Evolutionary conservation across 2,797 vertebrate species (phyloP).

Genomic region (Sebastes matsubarae): DNA sequence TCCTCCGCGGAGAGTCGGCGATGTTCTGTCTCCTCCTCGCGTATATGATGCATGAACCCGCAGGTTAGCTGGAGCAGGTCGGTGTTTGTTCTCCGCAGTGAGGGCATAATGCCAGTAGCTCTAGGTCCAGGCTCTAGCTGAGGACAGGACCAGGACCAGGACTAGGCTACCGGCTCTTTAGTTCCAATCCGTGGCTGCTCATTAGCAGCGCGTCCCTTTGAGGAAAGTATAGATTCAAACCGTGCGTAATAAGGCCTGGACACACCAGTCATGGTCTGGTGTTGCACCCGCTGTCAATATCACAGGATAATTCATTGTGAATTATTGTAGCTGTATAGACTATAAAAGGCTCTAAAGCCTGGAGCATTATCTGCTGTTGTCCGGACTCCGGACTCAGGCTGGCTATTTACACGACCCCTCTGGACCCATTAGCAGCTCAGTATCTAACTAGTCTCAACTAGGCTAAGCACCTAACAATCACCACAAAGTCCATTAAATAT

Average conservation of each 20-base stretch:
- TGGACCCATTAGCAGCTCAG: slow-evolving; percentile 18
- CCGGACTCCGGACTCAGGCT: neutral
- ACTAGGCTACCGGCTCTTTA: neutral
- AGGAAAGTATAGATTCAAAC: slow-evolving; percentile 7
- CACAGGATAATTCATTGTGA: neutral
- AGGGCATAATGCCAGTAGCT: slow-evolving; percentile 57
- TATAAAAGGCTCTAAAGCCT: neutral
- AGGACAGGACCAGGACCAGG: neutral
- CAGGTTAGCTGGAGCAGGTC: slow-evolving; percentile 26
- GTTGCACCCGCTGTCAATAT: neutral
- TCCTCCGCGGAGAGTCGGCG: slow-evolving; percentile 32
- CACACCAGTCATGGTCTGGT: neutral
- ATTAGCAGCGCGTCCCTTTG: slow-evolving; percentile 1
- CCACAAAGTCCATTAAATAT: neutral
- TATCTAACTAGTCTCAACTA: neutral
- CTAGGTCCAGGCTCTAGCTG: slow-evolving; percentile 12
- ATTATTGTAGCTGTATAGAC: neutral
- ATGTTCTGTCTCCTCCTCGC: slow-evolving; percentile 8
- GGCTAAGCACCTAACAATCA: neutral
- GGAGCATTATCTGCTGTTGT: slow-evolving; percentile 3
- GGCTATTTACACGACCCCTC: slow-evolving; percentile 11
- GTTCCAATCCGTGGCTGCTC: slow-evolving; percentile 28
- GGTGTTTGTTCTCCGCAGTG: slow-evolving; percentile 62
- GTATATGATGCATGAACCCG: slow-evolving; percentile 17
- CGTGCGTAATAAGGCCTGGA: slow-evolving; percentile 48